phyloP scores from a whole-genome alignment of 2,113 vertebrate genomes.

The Thryonomys swinderianus region DNA sequence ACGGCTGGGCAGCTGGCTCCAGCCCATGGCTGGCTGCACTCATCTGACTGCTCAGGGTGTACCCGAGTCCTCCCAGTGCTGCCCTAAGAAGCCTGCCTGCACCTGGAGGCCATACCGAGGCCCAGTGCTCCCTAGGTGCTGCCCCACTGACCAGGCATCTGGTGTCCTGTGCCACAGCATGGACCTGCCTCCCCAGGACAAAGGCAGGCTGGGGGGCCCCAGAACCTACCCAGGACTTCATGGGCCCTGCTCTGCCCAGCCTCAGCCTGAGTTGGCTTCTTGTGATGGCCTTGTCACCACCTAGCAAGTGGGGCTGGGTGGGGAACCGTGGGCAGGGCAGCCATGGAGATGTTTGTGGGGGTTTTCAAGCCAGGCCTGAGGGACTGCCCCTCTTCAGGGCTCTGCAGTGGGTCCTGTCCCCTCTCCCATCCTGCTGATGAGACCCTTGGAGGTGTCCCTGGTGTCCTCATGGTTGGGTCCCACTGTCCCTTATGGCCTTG shows the following conservation, averaged over 20 bases:
- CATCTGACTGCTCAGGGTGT: background rate
- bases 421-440: background rate
- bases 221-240: background rate
- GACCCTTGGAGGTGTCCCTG: too few relatives aligned
- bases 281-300: rapidly evolving
- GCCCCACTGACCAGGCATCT: background rate
- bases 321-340: background rate
- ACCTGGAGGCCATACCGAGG: background rate
- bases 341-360: background rate
- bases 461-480: background rate
- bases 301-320: background rate
- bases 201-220: background rate
- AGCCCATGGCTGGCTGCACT: too few relatives aligned
- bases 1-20: background rate
- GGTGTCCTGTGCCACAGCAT: background rate
- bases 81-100: background rate
- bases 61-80: background rate
- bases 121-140: background rate
- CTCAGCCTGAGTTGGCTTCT: rapidly evolving
- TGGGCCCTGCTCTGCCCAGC: background rate
- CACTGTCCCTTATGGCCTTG: rapidly evolving
- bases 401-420: background rate
- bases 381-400: background rate
- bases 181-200: background rate
- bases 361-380: background rate